phyloP scores from a whole-genome alignment of 2,113 vertebrate genomes.

The Platysternon megacephalum region DNA sequence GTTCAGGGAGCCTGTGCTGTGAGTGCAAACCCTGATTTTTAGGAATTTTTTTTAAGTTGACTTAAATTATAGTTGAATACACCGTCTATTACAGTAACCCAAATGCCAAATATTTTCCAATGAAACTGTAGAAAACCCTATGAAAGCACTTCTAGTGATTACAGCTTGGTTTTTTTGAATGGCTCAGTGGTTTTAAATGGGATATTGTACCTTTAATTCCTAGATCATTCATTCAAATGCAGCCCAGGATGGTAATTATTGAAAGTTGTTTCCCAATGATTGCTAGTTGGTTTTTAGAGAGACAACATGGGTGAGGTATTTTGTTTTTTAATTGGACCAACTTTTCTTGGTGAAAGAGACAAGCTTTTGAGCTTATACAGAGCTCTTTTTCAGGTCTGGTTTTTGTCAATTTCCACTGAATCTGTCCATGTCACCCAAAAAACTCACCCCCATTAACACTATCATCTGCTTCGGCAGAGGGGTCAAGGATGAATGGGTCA shows the following conservation, averaged over 20 bases:
- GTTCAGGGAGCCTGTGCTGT: not conserved
- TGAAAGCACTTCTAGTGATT: not conserved
- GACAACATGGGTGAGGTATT: not conserved
- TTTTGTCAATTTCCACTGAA: slow-evolving; percentile 31
- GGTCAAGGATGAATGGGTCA: slow-evolving; percentile 32
- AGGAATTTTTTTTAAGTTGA: not conserved
- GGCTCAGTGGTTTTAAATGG: not conserved
- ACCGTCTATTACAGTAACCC: not conserved
- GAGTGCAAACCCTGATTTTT: not conserved
- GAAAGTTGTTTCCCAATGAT: slow-evolving; percentile 22
- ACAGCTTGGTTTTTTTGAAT: not conserved
- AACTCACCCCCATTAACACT: not conserved
- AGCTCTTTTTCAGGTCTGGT: not conserved
- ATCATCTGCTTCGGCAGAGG: not conserved
- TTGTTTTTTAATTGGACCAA: not conserved
- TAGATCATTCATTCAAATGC: slow-evolving; percentile 42
- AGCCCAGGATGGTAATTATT: slow-evolving; percentile 28
- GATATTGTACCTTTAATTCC: slow-evolving; percentile 15
- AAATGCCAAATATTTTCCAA: fast-evolving
- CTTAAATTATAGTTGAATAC: not conserved
- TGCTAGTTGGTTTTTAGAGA: not conserved
- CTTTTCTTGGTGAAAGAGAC: not conserved
- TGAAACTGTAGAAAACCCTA: slow-evolving; percentile 21
- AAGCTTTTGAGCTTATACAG: not conserved
- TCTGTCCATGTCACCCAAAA: slow-evolving; percentile 5